These are phyloP conservation scores for Hemiprocne comata DNA, from an alignment of 2,113 vertebrate species.

Conservation along the genomic window DNA sequence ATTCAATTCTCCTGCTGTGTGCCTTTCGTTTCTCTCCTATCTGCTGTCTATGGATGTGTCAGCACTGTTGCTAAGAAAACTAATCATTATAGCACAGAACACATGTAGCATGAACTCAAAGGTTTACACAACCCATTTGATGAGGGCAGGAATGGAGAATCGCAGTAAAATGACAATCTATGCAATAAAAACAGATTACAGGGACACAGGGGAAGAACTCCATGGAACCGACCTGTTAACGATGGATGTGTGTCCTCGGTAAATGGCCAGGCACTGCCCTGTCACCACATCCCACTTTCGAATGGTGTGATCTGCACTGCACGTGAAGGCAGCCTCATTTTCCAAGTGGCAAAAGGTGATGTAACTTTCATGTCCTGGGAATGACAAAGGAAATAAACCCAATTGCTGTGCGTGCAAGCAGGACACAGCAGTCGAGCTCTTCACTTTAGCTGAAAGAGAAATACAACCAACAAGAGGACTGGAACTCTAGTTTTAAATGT, in stretches of 20 bases:
- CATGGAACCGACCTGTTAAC: slow-evolving; percentile 76
- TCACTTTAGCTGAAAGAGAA: background rate
- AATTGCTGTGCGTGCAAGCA: background rate
- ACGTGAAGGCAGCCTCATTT: slow-evolving; percentile 81
- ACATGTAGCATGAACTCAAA: background rate
- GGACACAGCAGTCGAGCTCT: background rate
- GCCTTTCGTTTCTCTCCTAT: slow-evolving; percentile 26
- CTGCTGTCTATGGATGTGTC: background rate
- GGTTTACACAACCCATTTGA: background rate
- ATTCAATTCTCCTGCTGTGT: slow-evolving; percentile 14
- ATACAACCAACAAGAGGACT: background rate
- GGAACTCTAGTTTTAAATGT: background rate
- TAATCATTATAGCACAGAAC: background rate
- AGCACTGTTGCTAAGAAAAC: slow-evolving; percentile 12
- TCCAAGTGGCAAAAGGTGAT: slow-evolving; percentile 84
- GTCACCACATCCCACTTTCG: slow-evolving; percentile 81
- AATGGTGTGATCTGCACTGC: slow-evolving; percentile 80
- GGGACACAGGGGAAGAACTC: background rate
- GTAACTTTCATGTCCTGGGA: slow-evolving; percentile 80
- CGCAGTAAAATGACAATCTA: background rate
- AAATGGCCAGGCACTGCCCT: slow-evolving; percentile 78
- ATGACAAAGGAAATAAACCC: background rate
- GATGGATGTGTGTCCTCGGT: slow-evolving; percentile 81
- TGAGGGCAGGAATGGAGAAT: background rate
- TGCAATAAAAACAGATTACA: background rate